Evolutionary conservation across 2,113 vertebrate species (phyloP), one percentile per base, ranked within the genome.

Genomic region (Paramormyrops kingsleyae): DNA sequence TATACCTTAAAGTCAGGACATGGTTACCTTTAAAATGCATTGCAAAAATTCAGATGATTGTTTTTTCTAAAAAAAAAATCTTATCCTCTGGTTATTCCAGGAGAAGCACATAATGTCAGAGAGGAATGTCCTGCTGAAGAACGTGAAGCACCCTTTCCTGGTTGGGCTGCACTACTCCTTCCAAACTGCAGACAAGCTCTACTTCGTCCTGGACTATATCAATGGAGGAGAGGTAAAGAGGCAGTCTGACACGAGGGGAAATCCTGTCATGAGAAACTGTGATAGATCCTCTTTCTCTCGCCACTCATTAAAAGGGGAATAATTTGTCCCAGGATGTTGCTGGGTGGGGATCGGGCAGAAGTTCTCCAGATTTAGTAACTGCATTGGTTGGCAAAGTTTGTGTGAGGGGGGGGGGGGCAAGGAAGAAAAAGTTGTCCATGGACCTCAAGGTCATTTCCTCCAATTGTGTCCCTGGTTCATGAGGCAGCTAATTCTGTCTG

Each of bases 21-120:
- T 17, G 35, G 74, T 80, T 39, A 42, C 35, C 15, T 80, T 80
- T 8, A 80, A 80, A 17, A 35, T 77, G 70, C 12, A 77, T 77
- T 77, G 1, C n/a, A 70, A 88, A n/a, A 46, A 46, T 88, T 62
- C 56, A 24, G 44, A 27, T 17, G 17, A 8, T 74, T 3, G 19
- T 9, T 80, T 24, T 87, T 88, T 39, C 2, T 4, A 21, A n/a
- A 35, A 77, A 17, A 83, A 13, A 15, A 83, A 39, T 52, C 24
- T 39, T 84, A 21, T 59, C 49, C 53, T 49, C 19, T 39, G n/a
- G 5, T 19, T 83, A 88, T 93, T 91, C 52, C 93, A 99, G 99
- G 98, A 99, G 94, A 99, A 99, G 92, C 98, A 99, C 94, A 99
- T 99, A 66, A 99, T 99, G 99, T 99, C 98, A 0, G 99, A 99